Evolutionary conservation across 2,888 invertebrate species (phyloP).

Genomic region (Ashinkailepas kermadecensis): DNA sequence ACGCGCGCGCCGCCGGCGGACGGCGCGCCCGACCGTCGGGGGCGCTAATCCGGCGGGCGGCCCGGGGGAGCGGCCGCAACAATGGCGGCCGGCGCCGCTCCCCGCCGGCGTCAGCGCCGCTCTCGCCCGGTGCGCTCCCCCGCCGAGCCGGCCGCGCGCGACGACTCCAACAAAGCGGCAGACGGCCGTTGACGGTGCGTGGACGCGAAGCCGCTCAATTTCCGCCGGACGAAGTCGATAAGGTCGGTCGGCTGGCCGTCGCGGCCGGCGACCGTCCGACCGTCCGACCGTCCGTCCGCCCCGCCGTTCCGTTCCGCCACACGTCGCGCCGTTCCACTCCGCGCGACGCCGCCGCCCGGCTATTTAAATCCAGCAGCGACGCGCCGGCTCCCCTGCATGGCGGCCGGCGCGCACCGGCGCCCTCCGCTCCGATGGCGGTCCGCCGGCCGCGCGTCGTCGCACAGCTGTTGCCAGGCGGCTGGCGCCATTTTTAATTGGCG

Average conservation of each 20-base stretch:
- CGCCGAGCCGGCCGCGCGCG: neutral
- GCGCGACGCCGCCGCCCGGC: neutral
- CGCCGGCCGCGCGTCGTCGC: neutral
- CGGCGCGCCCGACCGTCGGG: neutral
- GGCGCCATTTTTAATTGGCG: slow-evolving; percentile 9
- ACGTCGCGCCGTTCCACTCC: neutral
- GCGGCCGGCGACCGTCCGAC: too few relatives aligned
- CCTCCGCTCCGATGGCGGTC: neutral
- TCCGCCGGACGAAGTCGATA: neutral
- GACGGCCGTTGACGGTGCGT: neutral
- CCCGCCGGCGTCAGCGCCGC: neutral
- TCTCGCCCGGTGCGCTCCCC: neutral
- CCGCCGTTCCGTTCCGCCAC: neutral
- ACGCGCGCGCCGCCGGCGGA: neutral
- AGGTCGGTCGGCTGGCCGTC: too few relatives aligned
- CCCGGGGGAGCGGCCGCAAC: neutral
- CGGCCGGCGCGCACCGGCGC: neutral
- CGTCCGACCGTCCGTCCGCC: neutral
- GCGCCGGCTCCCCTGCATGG: neutral
- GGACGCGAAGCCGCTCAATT: neutral
- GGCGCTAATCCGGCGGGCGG: neutral
- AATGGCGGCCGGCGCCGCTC: neutral
- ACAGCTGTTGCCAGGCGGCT: slow-evolving; percentile 5
- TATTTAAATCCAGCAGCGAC: slow-evolving; percentile 7
- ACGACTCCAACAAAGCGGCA: neutral